Evolutionary conservation across 2,888 invertebrate species (phyloP), one percentile per base, ranked within the genome.

Genomic region (Diarsia mendica): DNA sequence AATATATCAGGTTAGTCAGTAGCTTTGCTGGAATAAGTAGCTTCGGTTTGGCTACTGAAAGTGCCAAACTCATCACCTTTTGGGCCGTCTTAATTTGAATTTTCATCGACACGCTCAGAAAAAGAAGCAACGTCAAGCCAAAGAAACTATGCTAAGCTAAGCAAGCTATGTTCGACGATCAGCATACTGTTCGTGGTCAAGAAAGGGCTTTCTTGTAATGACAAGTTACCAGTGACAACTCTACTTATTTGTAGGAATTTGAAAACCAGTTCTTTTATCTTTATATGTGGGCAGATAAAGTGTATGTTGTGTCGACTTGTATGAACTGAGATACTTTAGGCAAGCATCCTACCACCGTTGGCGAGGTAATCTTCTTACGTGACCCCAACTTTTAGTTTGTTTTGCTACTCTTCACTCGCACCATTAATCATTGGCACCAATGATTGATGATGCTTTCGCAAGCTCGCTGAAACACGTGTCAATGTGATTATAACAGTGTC

Each of bases 1-100:
- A 96, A 96, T 84, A 94, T 96, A 88, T 96, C 96, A 73, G 95
- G 96, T 96, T 39, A 91, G 93, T 85, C 8, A 20, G 18, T 18
- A 33, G 0, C 3, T 18, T 28, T 5, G 20, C 9, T 23, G 10
- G 11, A 18, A 18, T 39, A 18, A 49, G 15, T 33, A 23, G 9
- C 23, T 13, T 44, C 44, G 3, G 39, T 39, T 39, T 39, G 39
- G 5, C 39, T 39, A 39, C 39, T 39, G 39, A 39, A 39, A 39
- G 39, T 39, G 39, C 39, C 5, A 39, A 39, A 39, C 39, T 33
- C 33, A 4, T 33, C 33, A 4, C 33, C 33, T 33, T 33, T 33
- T 33, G 33, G 33, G 33, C 33, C 33, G 33, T 3, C 33, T 33
- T 33, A 33, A 4, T 33, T 33, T 33, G 33, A 33, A 33, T 33